These are phyloP conservation scores for Heliornis fulica DNA, from an alignment of 2,113 vertebrate species.

Conservation along the genomic window DNA sequence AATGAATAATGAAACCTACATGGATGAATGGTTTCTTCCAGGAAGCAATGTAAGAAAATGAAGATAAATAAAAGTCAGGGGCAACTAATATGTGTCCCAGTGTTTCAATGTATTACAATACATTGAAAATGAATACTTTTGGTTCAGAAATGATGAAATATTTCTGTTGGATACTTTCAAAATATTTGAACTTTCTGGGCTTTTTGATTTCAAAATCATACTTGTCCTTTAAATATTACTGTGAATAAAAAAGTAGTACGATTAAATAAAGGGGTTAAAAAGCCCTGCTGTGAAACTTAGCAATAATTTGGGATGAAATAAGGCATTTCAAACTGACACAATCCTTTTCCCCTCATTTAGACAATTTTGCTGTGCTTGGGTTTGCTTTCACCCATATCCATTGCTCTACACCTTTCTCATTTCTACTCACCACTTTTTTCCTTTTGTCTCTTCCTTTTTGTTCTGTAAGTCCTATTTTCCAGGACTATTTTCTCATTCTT, in stretches of 20 bases:
- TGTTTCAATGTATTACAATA: neutral
- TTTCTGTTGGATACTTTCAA: neutral
- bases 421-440: neutral
- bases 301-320: neutral
- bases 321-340: neutral
- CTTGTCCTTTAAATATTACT: neutral
- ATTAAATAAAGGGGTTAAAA: neutral
- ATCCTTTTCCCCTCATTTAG: neutral
- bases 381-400: neutral
- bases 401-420: neutral
- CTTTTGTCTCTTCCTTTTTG: neutral
- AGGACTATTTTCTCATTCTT: neutral
- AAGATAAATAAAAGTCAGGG: neutral
- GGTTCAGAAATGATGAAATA: neutral
- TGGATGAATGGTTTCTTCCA: neutral
- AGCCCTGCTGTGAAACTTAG: neutral
- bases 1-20: neutral
- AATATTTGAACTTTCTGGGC: neutral
- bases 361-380: neutral
- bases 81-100: rapidly evolving
- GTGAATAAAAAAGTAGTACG: neutral
- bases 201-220: neutral
- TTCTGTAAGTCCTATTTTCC: neutral
- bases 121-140: neutral
- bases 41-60: rapidly evolving